phyloP scores from a whole-genome alignment of 2,797 vertebrate species.

The Ptychadena robeensis region DNA sequence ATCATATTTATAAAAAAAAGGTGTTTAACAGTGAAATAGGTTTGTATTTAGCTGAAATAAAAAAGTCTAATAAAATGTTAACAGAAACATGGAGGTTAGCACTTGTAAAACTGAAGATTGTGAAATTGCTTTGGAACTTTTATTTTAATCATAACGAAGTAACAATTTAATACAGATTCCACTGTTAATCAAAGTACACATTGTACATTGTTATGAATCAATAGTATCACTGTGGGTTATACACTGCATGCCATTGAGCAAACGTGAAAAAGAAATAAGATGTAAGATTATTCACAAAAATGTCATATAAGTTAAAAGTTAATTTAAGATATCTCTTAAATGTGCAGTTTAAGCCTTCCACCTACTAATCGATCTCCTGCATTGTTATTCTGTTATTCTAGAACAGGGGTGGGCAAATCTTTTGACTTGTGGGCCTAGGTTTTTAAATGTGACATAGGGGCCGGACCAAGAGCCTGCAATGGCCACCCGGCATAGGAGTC shows the following conservation, averaged over 20 bases:
- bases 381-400: no score
- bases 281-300: background rate
- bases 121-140: background rate
- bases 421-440: no score
- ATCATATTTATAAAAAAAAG: slow-evolving; percentile 18
- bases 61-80: slow-evolving; percentile 25
- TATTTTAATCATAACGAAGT: background rate
- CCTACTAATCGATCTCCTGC: no score
- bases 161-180: background rate
- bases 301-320: background rate
- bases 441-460: no score
- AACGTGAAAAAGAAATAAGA: background rate
- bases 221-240: background rate
- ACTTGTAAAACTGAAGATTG: background rate
- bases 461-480: no score
- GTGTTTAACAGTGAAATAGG: slow-evolving; percentile 9
- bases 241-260: background rate
- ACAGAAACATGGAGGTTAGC: background rate
- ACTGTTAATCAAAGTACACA: background rate
- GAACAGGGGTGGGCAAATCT: no score
- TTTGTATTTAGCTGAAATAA: slow-evolving; percentile 8
- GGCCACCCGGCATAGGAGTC: no score
- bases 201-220: background rate
- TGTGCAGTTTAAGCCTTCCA: no score
- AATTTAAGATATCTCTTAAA: background rate